Percentiles rank a stretch among this genome's conserved stretches.
phyloP scores from a whole-genome alignment of 2,797 vertebrate genomes.

The Sebastiscus albofasciatus region DNA sequence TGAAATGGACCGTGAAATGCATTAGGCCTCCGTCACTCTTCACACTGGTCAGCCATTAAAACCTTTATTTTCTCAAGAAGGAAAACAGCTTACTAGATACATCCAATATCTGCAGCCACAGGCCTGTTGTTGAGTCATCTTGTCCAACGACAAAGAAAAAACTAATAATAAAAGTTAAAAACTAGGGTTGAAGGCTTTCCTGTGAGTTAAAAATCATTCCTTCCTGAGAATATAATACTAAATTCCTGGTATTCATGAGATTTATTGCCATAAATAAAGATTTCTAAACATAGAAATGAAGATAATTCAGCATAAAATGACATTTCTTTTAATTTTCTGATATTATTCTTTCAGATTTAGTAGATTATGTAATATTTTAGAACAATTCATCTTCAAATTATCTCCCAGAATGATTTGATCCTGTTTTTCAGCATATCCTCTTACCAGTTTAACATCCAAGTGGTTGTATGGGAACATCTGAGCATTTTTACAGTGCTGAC shows the following conservation, averaged over 20 bases:
- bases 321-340: neutral
- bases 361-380: neutral
- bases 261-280: neutral
- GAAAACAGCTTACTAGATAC: slow-evolving; percentile 49
- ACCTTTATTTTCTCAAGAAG: slow-evolving; percentile 59
- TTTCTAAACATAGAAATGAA: neutral
- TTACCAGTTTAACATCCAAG: neutral
- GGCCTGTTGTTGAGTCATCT: slow-evolving; percentile 3
- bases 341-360: neutral
- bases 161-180: neutral
- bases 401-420: neutral
- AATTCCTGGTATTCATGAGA: neutral
- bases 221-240: neutral
- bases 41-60: slow-evolving; percentile 61
- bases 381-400: neutral
- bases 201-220: neutral
- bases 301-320: neutral
- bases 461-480: neutral
- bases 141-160: slow-evolving; percentile 25
- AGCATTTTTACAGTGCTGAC: slow-evolving; percentile 1
- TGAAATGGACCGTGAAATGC: slow-evolving; percentile 68
- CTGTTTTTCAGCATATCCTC: neutral
- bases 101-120: slow-evolving; percentile 37
- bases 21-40: slow-evolving; percentile 58
- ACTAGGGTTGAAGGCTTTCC: neutral